These are phyloP conservation scores for Crypturellus undulatus DNA, from an alignment of 2,113 vertebrate species.

Conservation along the genomic window DNA sequence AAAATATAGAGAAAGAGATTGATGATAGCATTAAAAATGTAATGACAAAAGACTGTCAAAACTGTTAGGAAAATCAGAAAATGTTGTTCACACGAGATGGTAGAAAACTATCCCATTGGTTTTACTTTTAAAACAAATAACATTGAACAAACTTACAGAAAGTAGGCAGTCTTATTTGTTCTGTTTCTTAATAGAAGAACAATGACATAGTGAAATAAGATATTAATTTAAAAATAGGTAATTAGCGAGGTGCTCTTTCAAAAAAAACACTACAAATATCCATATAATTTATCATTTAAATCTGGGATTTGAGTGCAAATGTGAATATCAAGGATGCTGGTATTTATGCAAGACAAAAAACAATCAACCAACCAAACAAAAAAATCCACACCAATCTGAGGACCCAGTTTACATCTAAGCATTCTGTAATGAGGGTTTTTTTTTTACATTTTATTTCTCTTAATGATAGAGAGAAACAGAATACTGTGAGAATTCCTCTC, in stretches of 20 bases:
- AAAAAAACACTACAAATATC: not conserved
- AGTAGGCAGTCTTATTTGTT: not conserved
- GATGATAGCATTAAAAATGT: not conserved
- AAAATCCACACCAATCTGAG: not conserved
- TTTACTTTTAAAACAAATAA: not conserved
- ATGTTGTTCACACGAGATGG: not conserved
- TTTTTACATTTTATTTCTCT: not conserved
- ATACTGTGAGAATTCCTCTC: not conserved
- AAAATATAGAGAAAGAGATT: not conserved
- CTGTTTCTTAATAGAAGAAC: not conserved
- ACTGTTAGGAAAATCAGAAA: not conserved
- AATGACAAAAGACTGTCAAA: not conserved
- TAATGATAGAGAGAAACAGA: not conserved
- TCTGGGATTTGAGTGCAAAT: not conserved
- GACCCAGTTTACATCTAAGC: not conserved
- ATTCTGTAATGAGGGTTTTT: not conserved
- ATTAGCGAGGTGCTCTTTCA: not conserved
- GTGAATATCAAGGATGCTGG: rapidly evolving
- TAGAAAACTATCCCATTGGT: not conserved
- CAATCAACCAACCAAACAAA: too few species aligned
- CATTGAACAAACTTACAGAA: not conserved
- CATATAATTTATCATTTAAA: not conserved
- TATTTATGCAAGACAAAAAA: not conserved
- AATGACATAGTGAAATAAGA: not conserved
- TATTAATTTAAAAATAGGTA: not conserved